A percentile compares a stretch with the other conserved stretches of the same genome.
Conservation (phyloP, 2,888 invertebrate genomes). For the Micoletzkya japonica region DNA sequence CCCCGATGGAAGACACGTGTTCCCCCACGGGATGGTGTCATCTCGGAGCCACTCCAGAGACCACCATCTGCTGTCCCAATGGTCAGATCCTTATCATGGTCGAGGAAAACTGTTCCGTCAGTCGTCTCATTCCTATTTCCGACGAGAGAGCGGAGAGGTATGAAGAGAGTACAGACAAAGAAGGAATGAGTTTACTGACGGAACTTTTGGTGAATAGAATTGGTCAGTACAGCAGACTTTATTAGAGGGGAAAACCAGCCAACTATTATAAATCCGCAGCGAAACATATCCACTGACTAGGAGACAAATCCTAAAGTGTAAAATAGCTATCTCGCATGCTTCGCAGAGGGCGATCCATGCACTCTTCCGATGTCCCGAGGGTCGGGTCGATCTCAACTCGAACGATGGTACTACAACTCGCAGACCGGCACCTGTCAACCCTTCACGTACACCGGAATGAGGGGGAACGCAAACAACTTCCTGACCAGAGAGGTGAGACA, state of each 20-base stretch:
- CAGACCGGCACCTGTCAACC: constrained; percentile 53
- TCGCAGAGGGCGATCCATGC: constrained; percentile 50
- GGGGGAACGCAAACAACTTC: constrained; percentile 63
- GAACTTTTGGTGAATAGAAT: background rate
- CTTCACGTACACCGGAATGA: constrained; percentile 57
- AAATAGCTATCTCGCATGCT: too few relatives aligned
- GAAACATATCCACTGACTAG: too few relatives aligned
- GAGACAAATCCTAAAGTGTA: too few relatives aligned
- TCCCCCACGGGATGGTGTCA: constrained; percentile 56
- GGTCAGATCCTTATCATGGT: constrained; percentile 39
- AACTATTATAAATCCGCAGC: too few relatives aligned
- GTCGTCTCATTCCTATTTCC: too few relatives aligned
- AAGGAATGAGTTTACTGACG: background rate
- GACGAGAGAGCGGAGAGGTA: too few relatives aligned
- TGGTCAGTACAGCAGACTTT: too few relatives aligned
- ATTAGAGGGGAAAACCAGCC: too few relatives aligned
- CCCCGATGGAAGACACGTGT: constrained; percentile 41
- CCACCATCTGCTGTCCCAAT: constrained; percentile 59
- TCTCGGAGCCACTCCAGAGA: constrained; percentile 53
- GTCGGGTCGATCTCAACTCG: constrained; percentile 32
- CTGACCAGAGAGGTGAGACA: constrained; percentile 46
- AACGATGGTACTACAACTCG: constrained; percentile 56
- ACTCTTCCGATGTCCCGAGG: constrained; percentile 48
- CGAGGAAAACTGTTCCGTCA: too few relatives aligned
- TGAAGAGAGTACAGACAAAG: background rate